Conservation (phyloP, 2,888 invertebrate genomes). For the Machimus rusticus region DNA sequence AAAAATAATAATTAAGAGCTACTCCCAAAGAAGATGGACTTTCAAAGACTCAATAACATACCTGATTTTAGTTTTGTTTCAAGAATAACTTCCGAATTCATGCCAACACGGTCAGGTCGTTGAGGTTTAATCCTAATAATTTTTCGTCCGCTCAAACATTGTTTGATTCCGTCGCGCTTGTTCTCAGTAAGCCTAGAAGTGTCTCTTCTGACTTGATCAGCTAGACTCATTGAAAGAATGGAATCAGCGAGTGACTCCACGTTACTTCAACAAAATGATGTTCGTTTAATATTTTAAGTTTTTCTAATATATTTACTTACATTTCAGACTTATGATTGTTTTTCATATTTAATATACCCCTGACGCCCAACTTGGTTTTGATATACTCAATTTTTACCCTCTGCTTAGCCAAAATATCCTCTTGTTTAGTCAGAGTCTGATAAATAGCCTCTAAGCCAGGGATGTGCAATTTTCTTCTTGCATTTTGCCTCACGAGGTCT, state of each 20-base stretch:
- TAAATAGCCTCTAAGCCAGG: constrained; percentile 81
- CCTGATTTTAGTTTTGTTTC: constrained; percentile 56
- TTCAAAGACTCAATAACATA: neutral
- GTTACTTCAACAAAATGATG: constrained; percentile 50
- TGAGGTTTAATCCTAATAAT: constrained; percentile 57
- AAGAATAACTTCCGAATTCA: constrained; percentile 60
- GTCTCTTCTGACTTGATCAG: constrained; percentile 55
- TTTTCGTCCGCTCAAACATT: constrained; percentile 53
- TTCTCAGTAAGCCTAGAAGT: constrained; percentile 54
- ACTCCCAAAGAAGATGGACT: neutral
- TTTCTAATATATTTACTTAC: neutral
- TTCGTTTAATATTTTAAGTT: constrained; percentile 21
- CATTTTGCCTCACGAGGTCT: constrained; percentile 64
- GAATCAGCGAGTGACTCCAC: constrained; percentile 60
- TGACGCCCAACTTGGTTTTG: constrained; percentile 57
- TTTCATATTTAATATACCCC: constrained; percentile 50
- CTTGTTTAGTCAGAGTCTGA: constrained; percentile 78
- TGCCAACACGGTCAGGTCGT: constrained; percentile 58
- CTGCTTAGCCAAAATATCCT: constrained; percentile 72
- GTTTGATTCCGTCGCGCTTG: constrained; percentile 55
- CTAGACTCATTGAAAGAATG: constrained; percentile 59
- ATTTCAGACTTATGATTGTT: neutral
- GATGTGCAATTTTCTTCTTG: constrained; percentile 57
- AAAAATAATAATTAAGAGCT: neutral
- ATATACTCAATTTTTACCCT: constrained; percentile 63